Conservation (phyloP, 1,140 invertebrate species). For the Trichogramma pretiosum region DNA sequence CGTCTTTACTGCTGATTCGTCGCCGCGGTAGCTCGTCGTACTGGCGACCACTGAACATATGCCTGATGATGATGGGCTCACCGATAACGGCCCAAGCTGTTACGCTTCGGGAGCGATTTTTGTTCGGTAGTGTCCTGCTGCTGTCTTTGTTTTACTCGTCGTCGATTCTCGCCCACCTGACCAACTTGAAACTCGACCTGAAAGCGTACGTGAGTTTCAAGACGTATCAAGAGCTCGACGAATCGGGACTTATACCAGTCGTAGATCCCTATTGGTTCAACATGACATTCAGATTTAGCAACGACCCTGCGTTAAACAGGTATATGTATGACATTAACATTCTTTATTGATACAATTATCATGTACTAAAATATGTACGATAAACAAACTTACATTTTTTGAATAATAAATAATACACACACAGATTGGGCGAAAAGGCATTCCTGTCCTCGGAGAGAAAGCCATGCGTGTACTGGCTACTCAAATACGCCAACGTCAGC, state of each 20-base stretch:
- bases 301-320: not conserved
- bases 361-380: no score
- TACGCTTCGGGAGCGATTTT: not conserved
- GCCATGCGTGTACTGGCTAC: not conserved
- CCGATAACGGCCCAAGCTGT: not conserved
- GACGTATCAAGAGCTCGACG: not conserved
- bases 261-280: slow-evolving; percentile 10
- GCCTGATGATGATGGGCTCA: not conserved
- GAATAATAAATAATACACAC: not conserved
- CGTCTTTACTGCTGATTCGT: not conserved
- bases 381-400: no score
- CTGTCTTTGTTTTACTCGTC: slow-evolving; percentile 7
- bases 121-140: not conserved
- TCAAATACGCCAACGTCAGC: not conserved
- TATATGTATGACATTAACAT: not conserved
- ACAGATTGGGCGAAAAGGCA: not conserved
- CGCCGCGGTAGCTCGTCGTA: no score
- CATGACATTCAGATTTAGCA: not conserved
- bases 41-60: not conserved
- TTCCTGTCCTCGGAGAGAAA: not conserved
- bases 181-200: not conserved
- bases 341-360: no score
- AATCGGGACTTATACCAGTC: slow-evolving; percentile 1
- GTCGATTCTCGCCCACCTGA: not conserved
- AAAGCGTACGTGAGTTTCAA: not conserved